Evolutionary conservation across 1,140 invertebrate species (phyloP), one percentile per base, ranked within the genome.

Genomic region (Lamellibrachia luymesi): DNA sequence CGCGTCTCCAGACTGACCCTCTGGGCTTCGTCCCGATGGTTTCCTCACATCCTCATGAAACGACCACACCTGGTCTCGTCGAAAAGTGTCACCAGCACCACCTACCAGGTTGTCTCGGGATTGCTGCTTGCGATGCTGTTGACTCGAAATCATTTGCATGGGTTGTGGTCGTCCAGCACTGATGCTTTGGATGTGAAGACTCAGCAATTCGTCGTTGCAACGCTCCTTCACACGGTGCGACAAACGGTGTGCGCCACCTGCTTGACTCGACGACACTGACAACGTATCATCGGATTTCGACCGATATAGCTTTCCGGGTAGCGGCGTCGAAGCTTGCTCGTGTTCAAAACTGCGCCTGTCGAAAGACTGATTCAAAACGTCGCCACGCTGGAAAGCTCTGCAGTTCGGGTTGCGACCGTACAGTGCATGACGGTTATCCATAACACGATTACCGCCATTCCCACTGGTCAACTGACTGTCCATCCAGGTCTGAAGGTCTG

Each of bases 201-300:
- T 80, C 8, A 80, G 64, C 13, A 80, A 22, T 80, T 80, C 64
- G 25, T 80, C 17, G 64, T 80, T 80, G 13, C 64, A 80, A 10
- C 64, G 64, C 64, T 80, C 64, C 2, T 10, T 80, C 13, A 91
- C 50, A 13, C 38, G 90, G 50, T n/a, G 50, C 50, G 50, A 50
- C 0, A 50, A 13, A 13, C 95, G 94, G 95, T 96, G 93, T 50
- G 51, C 51, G 13, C 91, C 91, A 38, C 91, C 95, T 95, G 93
- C 96, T 95, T 25, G 96, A 96, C 92, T 95, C 94, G 93, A 93
- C 2, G 91, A 38, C 52, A 92, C 64, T 7, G 96, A 96, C 38
- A 96, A 94, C 7, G 96, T 96, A 93, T 96, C 96, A 93, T 96
- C 96, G 22, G 96, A 96, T 50, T 95, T 94, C 4, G 95, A 95